Conservation (phyloP, 1,140 invertebrate species). For the Atta texana region DNA sequence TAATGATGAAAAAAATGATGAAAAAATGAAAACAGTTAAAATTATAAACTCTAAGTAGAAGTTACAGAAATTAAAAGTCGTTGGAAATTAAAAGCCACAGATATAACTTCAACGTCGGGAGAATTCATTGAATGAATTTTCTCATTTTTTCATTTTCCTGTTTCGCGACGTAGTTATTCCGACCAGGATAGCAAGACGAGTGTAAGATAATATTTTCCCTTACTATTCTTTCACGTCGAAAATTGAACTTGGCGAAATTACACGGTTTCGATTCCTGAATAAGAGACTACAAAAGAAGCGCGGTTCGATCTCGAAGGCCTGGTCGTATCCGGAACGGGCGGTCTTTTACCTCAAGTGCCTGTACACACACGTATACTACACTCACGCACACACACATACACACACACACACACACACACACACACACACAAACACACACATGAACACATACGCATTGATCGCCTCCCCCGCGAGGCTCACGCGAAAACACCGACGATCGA, state of each 20-base stretch:
- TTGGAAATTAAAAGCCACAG: background rate
- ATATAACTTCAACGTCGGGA: background rate
- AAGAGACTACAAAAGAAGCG: constrained; percentile 60
- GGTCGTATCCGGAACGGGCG: constrained; percentile 65
- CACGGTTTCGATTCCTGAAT: constrained; percentile 37
- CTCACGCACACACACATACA: background rate
- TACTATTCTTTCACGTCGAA: constrained; percentile 21
- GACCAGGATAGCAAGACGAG: background rate
- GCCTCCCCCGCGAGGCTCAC: constrained; percentile 25
- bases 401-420: background rate
- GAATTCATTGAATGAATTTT: background rate
- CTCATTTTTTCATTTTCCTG: background rate
- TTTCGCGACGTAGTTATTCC: background rate
- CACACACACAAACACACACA: background rate
- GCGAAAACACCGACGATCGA: constrained; percentile 62
- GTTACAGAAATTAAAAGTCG: background rate
- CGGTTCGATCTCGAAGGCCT: constrained; percentile 59
- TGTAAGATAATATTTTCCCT: background rate
- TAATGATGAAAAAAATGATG: background rate
- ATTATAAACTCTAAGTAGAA: background rate
- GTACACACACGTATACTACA: background rate
- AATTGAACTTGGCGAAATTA: constrained; percentile 54
- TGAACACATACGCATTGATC: constrained; percentile 35
- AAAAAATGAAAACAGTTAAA: background rate
- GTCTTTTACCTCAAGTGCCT: constrained; percentile 39